Conservation (phyloP, 2,888 invertebrate species). For the Magallana nippona region DNA sequence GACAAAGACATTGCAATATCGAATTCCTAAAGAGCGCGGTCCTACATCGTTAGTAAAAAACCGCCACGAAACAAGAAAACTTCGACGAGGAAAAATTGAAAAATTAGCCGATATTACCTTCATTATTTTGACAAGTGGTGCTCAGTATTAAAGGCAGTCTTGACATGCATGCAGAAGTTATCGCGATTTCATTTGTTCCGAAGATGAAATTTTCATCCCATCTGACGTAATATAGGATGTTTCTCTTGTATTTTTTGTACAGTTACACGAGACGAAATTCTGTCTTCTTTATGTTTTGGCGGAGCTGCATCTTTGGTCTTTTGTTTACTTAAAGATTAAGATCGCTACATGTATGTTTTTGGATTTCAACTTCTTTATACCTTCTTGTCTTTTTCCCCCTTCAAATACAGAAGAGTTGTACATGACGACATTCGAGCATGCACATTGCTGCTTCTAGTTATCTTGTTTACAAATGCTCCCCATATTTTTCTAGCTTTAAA, state of each 20-base stretch:
- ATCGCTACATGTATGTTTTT: not conserved
- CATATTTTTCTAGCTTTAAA: too few relatives aligned
- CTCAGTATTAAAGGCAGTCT: not conserved
- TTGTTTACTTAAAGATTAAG: not conserved
- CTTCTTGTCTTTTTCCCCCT: not conserved
- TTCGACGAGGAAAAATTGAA: not conserved
- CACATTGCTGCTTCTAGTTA: too few relatives aligned
- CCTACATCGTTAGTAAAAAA: not conserved
- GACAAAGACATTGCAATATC: not conserved
- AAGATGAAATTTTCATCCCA: not conserved
- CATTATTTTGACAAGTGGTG: slow-evolving; percentile 27
- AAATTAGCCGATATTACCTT: slow-evolving; percentile 30
- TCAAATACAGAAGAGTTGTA: not conserved
- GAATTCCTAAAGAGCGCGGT: not conserved
- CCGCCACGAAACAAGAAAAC: not conserved
- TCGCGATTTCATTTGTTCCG: slow-evolving; percentile 16
- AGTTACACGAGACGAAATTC: not conserved
- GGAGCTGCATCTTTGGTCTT: not conserved
- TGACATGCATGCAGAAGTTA: slow-evolving; percentile 15
- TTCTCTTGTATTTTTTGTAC: not conserved
- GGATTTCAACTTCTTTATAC: not conserved
- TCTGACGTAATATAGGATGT: slow-evolving; percentile 15
- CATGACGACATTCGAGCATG: too few relatives aligned
- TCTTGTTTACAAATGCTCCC: too few relatives aligned
- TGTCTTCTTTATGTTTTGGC: not conserved